Base-by-base conservation (phyloP, 2,797 vertebrate species). In the Myotis vivesi region DNA sequence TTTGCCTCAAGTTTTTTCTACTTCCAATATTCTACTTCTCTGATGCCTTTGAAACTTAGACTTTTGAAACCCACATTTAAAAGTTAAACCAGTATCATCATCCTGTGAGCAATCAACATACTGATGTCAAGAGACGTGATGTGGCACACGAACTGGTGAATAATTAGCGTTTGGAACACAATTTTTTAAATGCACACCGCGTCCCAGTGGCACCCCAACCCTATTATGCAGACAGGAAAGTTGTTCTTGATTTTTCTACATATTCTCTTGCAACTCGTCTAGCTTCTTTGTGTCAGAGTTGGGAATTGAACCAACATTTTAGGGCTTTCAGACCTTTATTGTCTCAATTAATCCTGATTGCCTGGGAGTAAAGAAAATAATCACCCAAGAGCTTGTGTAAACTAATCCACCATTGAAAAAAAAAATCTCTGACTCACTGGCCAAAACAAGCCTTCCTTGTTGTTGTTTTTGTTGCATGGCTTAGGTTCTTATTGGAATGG, bases 221-320 rank as follows among this genome's bases (percentile, higher is more conserved):
- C n/a, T 79, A 20, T 91, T 94, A 75, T 89, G 33, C 51, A 89
- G 68, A 92, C 36, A 76, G 86, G 76, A 94, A 97, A 85, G 94
- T 81, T 77, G 71, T 91, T 87, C 89, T 55, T 94, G 95, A 53
- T 88, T 95, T 95, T 95, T 73, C 59, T 71, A 33, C 57, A 23
- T 36, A 91, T 17, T 62, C 88, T 94, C 94, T 93, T 46, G 41
- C 64, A 94, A 69, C 53, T 75, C 73, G 10, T 85, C 93, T 91
- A 69, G 92, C 71, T 72, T 72, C 53, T 93, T 69, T 72, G 89
- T 90, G 73, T 94, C 95, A 80, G 91, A 95, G 12, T 51, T 95
- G 96, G 93, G 93, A 96, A 95, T 81, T 84, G 71, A 94, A 84
- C 68, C 85, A 89, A 87, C 68, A 68, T 94, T 96, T 97, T 79